Percentiles rank a stretch among this genome's conserved stretches.
Conservation (phyloP, 1,140 invertebrate genomes). For the Zaprionus lachaisei region DNA sequence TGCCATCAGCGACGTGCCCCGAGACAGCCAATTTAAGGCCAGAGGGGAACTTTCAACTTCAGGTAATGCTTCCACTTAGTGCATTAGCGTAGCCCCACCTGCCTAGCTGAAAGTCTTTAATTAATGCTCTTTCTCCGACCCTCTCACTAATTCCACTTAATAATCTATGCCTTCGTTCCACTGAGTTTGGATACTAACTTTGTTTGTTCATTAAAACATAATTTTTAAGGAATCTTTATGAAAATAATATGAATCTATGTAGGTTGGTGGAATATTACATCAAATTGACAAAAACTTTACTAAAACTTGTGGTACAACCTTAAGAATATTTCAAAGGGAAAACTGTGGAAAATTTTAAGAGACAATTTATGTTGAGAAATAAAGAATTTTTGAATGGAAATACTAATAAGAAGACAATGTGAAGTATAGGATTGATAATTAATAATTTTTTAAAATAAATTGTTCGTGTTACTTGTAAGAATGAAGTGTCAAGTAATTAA, state of each 20-base stretch:
- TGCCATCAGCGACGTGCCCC: not conserved
- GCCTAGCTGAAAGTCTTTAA: conserved; percentile 2
- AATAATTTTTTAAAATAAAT: too few relatives aligned
- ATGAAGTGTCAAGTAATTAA: too few relatives aligned
- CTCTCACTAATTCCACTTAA: not conserved
- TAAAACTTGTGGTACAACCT: too few relatives aligned
- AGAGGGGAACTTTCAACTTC: not conserved
- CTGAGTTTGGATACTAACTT: too few relatives aligned
- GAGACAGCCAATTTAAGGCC: not conserved
- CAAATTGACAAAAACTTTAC: too few relatives aligned
- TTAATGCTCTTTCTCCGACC: not conserved
- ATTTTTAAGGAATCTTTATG: not conserved
- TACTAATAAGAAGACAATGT: too few relatives aligned
- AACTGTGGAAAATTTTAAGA: too few relatives aligned
- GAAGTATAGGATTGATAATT: too few relatives aligned
- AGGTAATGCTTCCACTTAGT: not conserved
- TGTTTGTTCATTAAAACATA: not conserved
- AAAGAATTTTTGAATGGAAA: too few relatives aligned
- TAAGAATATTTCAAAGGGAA: fast-evolving
- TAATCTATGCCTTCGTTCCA: not conserved
- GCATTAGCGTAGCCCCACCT: not conserved
- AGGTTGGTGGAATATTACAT: too few relatives aligned
- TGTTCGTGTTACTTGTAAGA: too few relatives aligned
- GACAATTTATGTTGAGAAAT: too few relatives aligned
- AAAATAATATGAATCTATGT: not conserved